phyloP scores from a whole-genome alignment of 2,113 vertebrate genomes.

The Phasianus colchicus region DNA sequence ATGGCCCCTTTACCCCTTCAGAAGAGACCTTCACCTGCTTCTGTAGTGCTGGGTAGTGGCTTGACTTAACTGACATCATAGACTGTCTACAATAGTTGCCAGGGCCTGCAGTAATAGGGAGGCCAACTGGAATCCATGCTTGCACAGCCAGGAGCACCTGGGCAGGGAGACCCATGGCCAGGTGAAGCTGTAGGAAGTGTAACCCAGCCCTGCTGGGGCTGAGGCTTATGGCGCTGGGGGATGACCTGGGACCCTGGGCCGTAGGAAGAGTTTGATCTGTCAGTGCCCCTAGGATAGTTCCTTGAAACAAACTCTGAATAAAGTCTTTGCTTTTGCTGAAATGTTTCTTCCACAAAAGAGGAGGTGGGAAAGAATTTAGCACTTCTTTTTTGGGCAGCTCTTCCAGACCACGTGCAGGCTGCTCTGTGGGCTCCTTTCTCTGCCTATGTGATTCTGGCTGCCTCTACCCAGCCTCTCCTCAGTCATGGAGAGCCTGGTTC shows the following conservation, averaged over 20 bases:
- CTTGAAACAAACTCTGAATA: background rate
- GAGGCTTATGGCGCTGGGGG: background rate
- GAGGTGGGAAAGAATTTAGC: background rate
- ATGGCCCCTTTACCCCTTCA: background rate
- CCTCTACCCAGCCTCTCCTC: background rate
- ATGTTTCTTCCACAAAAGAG: background rate
- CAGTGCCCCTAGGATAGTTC: background rate
- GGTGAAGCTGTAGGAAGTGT: background rate
- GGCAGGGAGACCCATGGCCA: background rate
- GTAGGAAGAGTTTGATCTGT: background rate
- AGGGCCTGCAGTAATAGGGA: no score
- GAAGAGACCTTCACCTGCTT: background rate
- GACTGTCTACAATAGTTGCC: background rate
- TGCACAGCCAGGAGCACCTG: accelerated
- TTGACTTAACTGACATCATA: background rate
- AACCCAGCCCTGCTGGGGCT: background rate
- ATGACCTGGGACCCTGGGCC: no score
- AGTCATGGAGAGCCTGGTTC: background rate
- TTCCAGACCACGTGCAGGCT: background rate
- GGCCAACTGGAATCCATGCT: background rate
- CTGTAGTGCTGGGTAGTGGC: background rate
- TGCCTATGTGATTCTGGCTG: background rate
- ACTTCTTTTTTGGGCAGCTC: accelerated
- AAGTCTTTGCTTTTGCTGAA: background rate
- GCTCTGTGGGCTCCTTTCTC: background rate